Evolutionary conservation across 1,140 invertebrate species (phyloP), one percentile per base, ranked within the genome.

Genomic region (Maniola jurtina): DNA sequence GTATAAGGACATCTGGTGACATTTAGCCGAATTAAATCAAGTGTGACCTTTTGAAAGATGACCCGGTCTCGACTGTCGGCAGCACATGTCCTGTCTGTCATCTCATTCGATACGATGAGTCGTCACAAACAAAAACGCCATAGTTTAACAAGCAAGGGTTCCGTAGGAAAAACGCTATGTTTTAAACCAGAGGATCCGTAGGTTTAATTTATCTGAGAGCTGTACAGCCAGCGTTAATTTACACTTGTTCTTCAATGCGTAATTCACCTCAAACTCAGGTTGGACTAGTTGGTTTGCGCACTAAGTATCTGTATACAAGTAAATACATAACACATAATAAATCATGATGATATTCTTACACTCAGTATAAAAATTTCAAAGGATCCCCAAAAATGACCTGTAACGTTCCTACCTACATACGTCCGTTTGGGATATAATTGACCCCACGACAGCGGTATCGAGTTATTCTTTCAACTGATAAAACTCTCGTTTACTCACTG

Each of bases 21-120:
- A 73, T 73, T 73, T 73, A 66, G 16, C 38, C 59, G 56, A 66
- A 62, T 70, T 66, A 73, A 70, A 62, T 73, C 67, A 71, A 68
- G 38, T 61, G 33, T 65, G 65, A 71, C 66, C 70, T 71, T 71
- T 57, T 61, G n/a, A 35, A 61, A 57, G 38, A 47, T 71, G 69
- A 66, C 64, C 67, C 57, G 33, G 69, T 61, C 69, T 61, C 69
- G 69, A 13, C 42, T 13, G 5, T 38, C 38, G 25, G 63, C 25
- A 61, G 50, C 57, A 60, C 58, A 66, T 56, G 64, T 45, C 64
- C 57, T 16, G 60, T 16, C 61, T 66, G 60, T 64, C 69, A 71
- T 66, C 61, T 71, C 64, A 66, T 71, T 66, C 50, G n/a, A 63
- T 71, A 40, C 54, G 45, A 16, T 38, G 15, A 16, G 54, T n/a